Evolutionary conservation across 2,797 vertebrate species (phyloP).

Genomic region (Gallirallus australis): DNA sequence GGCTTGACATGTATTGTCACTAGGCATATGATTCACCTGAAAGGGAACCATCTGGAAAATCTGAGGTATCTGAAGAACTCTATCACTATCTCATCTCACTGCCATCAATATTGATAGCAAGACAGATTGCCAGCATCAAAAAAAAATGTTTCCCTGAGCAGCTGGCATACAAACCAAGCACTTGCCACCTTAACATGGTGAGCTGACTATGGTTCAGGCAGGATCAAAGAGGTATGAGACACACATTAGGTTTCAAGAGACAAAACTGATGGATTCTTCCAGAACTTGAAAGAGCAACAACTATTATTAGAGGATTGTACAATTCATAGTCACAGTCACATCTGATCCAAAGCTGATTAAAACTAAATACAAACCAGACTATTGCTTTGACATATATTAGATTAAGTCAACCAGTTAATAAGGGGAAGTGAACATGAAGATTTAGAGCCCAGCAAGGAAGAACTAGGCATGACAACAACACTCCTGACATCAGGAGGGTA

Average conservation of each 20-base stretch:
- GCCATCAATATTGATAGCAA: neutral
- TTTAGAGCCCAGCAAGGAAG: neutral
- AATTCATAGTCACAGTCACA: neutral
- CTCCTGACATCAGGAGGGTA: neutral
- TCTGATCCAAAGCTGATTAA: neutral
- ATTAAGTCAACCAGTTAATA: neutral
- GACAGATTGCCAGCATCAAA: neutral
- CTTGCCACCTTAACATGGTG: neutral
- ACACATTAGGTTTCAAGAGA: neutral
- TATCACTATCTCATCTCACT: neutral
- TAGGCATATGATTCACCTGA: neutral
- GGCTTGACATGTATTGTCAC: neutral
- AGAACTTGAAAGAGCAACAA: neutral
- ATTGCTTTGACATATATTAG: neutral
- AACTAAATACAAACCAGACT: neutral
- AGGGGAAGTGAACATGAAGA: neutral
- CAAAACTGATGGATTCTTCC: neutral
- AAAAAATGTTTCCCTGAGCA: neutral
- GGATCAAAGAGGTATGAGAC: neutral
- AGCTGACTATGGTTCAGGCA: neutral
- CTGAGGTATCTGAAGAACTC: neutral
- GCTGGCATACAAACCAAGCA: neutral
- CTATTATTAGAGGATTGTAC: neutral
- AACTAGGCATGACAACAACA: neutral
- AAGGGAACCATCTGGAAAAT: neutral